These are phyloP conservation scores for Aphidius ervi DNA, from an alignment of 1,140 invertebrate genomes.

Conservation along the genomic window DNA sequence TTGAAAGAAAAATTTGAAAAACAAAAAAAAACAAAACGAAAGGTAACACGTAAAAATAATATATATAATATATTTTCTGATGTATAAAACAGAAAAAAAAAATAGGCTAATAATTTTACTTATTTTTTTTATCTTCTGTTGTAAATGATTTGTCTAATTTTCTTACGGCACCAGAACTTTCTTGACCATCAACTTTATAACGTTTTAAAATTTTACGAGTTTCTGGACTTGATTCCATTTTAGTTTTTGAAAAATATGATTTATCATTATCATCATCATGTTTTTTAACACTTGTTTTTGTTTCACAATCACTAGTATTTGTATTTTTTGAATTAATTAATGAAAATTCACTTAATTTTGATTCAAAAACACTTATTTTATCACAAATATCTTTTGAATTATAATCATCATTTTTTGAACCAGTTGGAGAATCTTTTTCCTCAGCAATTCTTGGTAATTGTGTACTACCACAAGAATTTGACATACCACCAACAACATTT, in stretches of 20 bases:
- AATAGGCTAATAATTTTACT: slow-evolving; percentile 5
- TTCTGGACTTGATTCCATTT: slow-evolving; percentile 6
- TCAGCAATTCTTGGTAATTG: slow-evolving; percentile 71
- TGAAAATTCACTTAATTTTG: neutral
- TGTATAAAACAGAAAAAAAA: slow-evolving; percentile 4
- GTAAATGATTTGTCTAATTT: slow-evolving; percentile 8
- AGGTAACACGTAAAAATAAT: neutral
- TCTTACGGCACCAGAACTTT: neutral
- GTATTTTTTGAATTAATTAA: neutral
- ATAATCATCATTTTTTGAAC: slow-evolving; percentile 46
- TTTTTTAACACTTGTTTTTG: neutral
- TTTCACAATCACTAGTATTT: neutral
- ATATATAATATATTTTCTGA: neutral
- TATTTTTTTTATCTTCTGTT: slow-evolving; percentile 9
- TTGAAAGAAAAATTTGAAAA: slow-evolving; percentile 4
- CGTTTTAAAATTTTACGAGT: slow-evolving; percentile 8
- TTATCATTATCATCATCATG: neutral
- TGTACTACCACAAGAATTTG: slow-evolving; percentile 42
- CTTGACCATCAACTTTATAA: slow-evolving; percentile 6
- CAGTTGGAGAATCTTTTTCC: slow-evolving; percentile 79
- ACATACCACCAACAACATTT: slow-evolving; percentile 34
- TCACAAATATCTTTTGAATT: slow-evolving; percentile 10
- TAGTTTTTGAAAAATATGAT: neutral
- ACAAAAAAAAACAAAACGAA: neutral
- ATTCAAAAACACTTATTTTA: neutral